A percentile compares a stretch with the other conserved stretches of the same genome.
These are phyloP conservation scores for Alectura lathami DNA, from an alignment of 2,113 vertebrate species.

Conservation along the genomic window DNA sequence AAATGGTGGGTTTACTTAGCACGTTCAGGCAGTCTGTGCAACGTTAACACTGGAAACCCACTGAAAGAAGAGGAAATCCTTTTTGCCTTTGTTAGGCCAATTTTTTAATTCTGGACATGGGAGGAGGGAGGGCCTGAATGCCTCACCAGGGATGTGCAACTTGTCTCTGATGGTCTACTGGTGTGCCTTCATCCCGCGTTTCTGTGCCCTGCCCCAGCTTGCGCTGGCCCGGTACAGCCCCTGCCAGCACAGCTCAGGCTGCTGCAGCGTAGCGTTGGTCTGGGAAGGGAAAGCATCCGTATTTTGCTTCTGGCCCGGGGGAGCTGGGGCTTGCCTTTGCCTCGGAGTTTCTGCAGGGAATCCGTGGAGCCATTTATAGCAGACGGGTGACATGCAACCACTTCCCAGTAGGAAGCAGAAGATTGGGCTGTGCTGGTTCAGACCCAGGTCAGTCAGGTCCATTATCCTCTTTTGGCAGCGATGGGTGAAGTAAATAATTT, in stretches of 20 bases:
- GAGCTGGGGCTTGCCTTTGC: neutral
- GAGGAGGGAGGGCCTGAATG: neutral
- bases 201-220: rapidly evolving
- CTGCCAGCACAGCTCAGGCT: neutral
- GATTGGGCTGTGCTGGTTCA: neutral
- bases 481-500: neutral
- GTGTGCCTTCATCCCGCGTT: neutral
- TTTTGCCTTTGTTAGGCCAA: neutral
- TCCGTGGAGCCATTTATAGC: neutral
- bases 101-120: neutral
- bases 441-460: neutral
- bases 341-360: neutral
- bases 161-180: neutral
- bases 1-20: neutral
- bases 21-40: neutral
- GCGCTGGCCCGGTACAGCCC: neutral
- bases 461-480: neutral
- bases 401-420: neutral
- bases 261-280: neutral
- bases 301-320: too few relatives aligned
- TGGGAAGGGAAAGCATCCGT: neutral
- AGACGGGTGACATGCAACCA: neutral
- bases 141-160: neutral
- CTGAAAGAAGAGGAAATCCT: neutral
- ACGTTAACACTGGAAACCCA: neutral